Evolutionary conservation across 2,888 invertebrate genomes (phyloP).

Genomic region (Doris montereyensis): DNA sequence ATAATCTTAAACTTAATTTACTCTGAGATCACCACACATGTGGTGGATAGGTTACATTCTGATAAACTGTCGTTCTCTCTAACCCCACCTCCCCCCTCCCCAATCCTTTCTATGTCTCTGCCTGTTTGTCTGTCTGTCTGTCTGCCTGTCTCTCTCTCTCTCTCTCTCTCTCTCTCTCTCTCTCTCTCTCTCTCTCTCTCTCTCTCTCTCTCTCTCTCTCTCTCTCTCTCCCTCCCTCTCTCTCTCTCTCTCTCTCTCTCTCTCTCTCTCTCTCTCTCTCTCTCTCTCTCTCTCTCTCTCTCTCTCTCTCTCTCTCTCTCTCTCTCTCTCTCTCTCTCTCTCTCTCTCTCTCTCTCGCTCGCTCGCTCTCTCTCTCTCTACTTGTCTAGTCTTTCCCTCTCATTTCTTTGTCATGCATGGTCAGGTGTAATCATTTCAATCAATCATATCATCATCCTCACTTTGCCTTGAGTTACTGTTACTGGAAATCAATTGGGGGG

Average conservation of each 20-base stretch:
- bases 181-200: background rate
- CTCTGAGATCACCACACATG: too few relatives aligned
- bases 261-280: background rate
- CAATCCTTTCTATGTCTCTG: background rate
- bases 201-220: background rate
- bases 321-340: background rate
- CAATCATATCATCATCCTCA: too few relatives aligned
- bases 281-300: slow-evolving; percentile 20
- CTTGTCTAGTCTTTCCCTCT: background rate
- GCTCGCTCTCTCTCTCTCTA: too few relatives aligned
- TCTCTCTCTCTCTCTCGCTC: too few relatives aligned
- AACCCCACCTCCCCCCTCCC: background rate
- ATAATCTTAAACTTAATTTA: too few relatives aligned
- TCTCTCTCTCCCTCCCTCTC: background rate
- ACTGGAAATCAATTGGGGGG: too few relatives aligned
- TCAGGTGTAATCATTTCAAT: background rate
- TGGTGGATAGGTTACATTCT: too few relatives aligned
- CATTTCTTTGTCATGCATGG: background rate
- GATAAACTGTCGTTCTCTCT: too few relatives aligned
- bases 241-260: background rate
- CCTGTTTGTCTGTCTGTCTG: background rate
- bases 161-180: background rate
- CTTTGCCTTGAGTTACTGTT: too few relatives aligned
- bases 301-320: background rate
- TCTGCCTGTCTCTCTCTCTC: background rate